Conservation (phyloP, 2,888 invertebrate species). For the Panzeria rudis region DNA sequence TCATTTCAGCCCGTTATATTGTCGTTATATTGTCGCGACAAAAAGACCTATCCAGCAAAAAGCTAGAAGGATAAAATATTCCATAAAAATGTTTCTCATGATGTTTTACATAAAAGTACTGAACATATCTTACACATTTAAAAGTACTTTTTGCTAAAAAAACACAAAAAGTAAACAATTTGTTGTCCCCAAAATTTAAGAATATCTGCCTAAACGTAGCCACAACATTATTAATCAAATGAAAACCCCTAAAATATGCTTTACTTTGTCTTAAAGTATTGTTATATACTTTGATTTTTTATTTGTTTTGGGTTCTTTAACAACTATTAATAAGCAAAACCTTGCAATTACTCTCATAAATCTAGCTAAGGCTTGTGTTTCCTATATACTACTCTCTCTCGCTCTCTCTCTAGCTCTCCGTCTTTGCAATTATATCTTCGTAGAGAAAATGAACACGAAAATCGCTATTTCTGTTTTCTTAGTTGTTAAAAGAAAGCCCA, state of each 20-base stretch:
- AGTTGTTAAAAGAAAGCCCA: conserved; percentile 50
- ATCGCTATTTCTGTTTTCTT: background rate
- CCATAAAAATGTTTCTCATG: no score
- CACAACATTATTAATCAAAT: background rate
- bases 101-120: no score
- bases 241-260: background rate
- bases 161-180: background rate
- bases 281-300: background rate
- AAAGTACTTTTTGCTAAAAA: background rate
- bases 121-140: no score
- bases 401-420: background rate
- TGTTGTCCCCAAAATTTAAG: background rate
- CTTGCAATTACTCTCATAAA: background rate
- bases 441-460: background rate
- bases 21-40: no score
- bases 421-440: background rate
- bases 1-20: no score
- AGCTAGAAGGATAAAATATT: no score
- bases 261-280: background rate
- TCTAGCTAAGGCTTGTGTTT: background rate
- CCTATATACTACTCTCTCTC: background rate
- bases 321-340: background rate
- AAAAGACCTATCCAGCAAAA: no score
- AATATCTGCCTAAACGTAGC: background rate
- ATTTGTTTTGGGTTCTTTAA: background rate